Base-by-base conservation (phyloP, 2,888 invertebrate genomes). In the Mesorhabditis spiculigera region DNA sequence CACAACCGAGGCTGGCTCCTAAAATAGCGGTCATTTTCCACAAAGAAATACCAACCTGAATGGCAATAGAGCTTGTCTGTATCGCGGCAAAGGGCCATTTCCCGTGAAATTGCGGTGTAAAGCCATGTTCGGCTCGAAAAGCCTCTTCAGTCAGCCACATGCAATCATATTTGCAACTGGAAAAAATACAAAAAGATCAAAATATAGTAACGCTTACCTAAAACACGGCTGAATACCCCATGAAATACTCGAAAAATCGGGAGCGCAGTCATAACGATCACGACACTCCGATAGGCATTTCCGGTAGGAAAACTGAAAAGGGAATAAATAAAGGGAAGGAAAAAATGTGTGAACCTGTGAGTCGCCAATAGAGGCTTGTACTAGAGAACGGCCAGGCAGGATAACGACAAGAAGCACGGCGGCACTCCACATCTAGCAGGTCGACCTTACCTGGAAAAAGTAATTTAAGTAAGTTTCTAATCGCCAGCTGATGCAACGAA, bases 71-170 rank as follows among this genome's bases (percentile, higher is more conserved):
- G 6, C 72, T 75, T 8, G 77, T 68, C n/a, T 73, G 67, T n/a
- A 79, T 65, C 5, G 82, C 75, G 1, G 63, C 5, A 65, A 83
- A 83, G 4, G 82, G 82, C 83, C 83, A 83, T 78, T 83, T 83
- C 44, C 83, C 83, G 65, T 76, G 80, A 64, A 83, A 83, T 63
- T 83, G 81, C 6, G 82, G 81, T 10, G 75, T 68, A 5, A 44
- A 63, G 45, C 72, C 74, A 63, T 69, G 68, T 43, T 70, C 42
- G 67, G 64, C 66, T 63, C 73, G 68, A 61, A 81, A 83, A 13
- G 66, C 16, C 8, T 72, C 76, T 13, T 80, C 76, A 0, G 83
- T 79, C 58, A 71, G 63, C 80, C 81, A 82, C 72, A 83, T 79
- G 65, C 83, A 83, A 5, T 75, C 71, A 43, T 83, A 77, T 16